Conservation (phyloP, 2,888 invertebrate genomes). For the Protophormia terraenovae region DNA sequence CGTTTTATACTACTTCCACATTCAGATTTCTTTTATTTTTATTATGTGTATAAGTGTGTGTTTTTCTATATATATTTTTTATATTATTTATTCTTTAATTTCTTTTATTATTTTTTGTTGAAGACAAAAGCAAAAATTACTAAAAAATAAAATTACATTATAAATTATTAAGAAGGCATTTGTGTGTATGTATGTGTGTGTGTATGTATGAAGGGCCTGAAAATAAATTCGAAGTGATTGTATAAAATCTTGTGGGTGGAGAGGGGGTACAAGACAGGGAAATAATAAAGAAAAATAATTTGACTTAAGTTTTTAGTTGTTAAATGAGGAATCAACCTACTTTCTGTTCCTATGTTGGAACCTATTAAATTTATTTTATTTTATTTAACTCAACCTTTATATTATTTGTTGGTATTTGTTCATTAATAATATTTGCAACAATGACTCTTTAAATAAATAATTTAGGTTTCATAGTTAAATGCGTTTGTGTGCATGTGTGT, state of each 20-base stretch:
- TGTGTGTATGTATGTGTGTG: not conserved
- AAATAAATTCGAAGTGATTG: not conserved
- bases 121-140: conserved; percentile 64
- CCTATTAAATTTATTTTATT: conserved; percentile 28
- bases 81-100: conserved; percentile 68
- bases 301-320: conserved; percentile 7
- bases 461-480: not conserved
- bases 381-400: not conserved
- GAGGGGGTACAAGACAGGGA: too few species aligned
- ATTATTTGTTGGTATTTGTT: not conserved
- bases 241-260: too few species aligned
- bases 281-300: not conserved
- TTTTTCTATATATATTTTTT: too few species aligned
- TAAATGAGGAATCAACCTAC: not conserved
- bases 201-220: not conserved
- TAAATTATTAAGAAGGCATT: conserved; percentile 62
- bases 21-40: conserved; percentile 56
- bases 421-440: conserved; percentile 33
- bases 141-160: conserved; percentile 66
- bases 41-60: too few species aligned
- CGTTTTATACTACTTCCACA: conserved; percentile 46
- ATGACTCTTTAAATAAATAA: conserved; percentile 35
- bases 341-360: not conserved
- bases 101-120: conserved; percentile 53
- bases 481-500: not conserved